Evolutionary conservation across 2,797 vertebrate genomes (phyloP), one percentile per base, ranked within the genome.

Genomic region (Pristis pectinata): DNA sequence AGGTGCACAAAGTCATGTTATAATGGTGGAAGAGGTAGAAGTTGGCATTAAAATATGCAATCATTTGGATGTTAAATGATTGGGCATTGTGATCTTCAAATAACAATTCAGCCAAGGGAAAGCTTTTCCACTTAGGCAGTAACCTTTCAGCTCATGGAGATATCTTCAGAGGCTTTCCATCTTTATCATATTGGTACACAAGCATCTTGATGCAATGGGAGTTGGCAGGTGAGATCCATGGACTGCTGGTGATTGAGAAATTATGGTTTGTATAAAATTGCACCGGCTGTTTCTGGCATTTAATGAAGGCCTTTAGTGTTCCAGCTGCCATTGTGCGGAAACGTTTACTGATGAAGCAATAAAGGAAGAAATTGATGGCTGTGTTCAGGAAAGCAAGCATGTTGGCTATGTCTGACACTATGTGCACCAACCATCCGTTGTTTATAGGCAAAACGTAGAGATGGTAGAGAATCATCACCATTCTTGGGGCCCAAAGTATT

Each of bases 141-240:
- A 41, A 24, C 95, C 95, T 95, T 80, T 19, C 49, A 30, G 9
- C 95, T 99, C 98, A 99, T 0, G 98, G 98, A 44, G 99, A 99
- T 95, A 99, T 98, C 95, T 98, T 98, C 96, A 99, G 97, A 95
- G 99, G 98, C 95, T 99, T 99, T 56, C 98, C 98, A 0, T 99
- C 98, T 97, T 98, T 98, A 97, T 99, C 98, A 0, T 99, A 98
- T 96, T 99, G 99, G 96, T 99, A 99, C 95, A 99, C 99, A 95
- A 99, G 96, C 99, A 99, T 99, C 97, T 99, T 99, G 97, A 99
- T 99, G 97, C 98, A 99, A 96, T 99, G 99, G 19, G 99, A 99
- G 97, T 99, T 99, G 95, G 99, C 99, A 0, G 99, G 98, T 0
- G 99, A 99, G 97, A 99, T 99, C 98, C 99, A 99, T 22, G 99